A percentile compares a stretch with the other conserved stretches of the same genome.
phyloP scores from a whole-genome alignment of 2,113 vertebrate species.

The Hypomesus transpacificus region DNA sequence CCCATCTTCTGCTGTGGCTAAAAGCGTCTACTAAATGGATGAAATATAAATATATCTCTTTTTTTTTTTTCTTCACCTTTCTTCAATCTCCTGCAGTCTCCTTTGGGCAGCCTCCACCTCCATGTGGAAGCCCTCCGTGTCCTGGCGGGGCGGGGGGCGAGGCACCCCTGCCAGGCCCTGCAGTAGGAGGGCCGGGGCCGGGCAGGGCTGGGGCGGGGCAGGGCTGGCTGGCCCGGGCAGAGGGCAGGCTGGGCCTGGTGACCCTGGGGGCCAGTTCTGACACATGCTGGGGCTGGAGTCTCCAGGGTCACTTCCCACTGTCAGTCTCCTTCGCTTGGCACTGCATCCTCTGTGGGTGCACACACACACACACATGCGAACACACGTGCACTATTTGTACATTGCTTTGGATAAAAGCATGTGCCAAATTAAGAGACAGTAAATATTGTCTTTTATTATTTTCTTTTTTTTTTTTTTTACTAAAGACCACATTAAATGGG shows the following conservation, averaged over 20 bases:
- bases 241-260: conserved; percentile 22
- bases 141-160: conserved; percentile 19
- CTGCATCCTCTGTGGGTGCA: conserved; percentile 59
- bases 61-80: conserved; percentile 55
- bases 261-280: conserved; percentile 37
- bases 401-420: too few species aligned
- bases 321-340: conserved; percentile 68
- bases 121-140: conserved; percentile 64
- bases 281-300: conserved; percentile 15
- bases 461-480: too few species aligned
- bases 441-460: not conserved
- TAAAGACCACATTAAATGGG: not conserved
- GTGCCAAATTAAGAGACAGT: not conserved
- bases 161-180: conserved; percentile 19
- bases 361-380: not conserved
- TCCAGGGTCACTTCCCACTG: conserved; percentile 45
- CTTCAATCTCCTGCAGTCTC: conserved; percentile 74
- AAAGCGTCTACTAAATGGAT: too few species aligned
- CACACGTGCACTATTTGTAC: not conserved
- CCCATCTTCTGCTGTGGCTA: too few species aligned
- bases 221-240: conserved; percentile 24
- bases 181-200: not conserved
- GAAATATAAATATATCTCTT: not conserved
- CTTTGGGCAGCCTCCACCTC: conserved; percentile 74
- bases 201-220: conserved; percentile 28